A percentile compares a stretch with the other conserved stretches of the same genome.
These are phyloP conservation scores for Melieria omissa DNA, from an alignment of 2,888 invertebrate genomes.

Conservation along the genomic window DNA sequence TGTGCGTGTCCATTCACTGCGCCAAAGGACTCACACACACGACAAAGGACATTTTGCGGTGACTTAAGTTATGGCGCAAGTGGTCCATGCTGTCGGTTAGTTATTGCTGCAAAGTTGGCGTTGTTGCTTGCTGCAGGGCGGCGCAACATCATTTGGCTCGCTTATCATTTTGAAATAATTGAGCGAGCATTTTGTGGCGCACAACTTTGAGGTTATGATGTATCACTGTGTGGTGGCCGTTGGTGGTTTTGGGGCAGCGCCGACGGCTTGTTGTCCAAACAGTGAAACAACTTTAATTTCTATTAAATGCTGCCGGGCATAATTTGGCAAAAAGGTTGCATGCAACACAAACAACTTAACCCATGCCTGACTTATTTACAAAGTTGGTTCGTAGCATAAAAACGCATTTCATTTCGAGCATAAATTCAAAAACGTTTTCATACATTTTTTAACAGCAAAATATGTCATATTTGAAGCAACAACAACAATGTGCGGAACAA, in stretches of 20 bases:
- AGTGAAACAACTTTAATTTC: constrained; percentile 19
- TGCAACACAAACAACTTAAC: no score
- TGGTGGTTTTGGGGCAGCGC: no score
- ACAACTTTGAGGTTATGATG: constrained; percentile 1
- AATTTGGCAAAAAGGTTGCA: constrained; percentile 9
- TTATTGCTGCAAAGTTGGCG: no score
- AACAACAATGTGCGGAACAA: neutral
- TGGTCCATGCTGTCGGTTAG: no score
- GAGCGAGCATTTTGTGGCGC: neutral
- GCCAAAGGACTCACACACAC: neutral
- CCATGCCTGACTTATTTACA: no score
- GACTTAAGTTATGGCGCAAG: neutral
- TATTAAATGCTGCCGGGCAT: constrained; percentile 20
- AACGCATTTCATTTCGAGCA: constrained; percentile 8
- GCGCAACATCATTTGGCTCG: no score
- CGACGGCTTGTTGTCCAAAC: no score
- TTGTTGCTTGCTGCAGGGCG: no score
- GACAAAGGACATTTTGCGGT: constrained; percentile 2
- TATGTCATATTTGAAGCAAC: constrained; percentile 15
- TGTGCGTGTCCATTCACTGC: no score
- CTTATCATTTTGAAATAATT: neutral
- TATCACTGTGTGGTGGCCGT: neutral
- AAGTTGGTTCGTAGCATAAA: no score
- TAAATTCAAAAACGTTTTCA: constrained; percentile 6
- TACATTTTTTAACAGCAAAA: constrained; percentile 16